phyloP scores from a whole-genome alignment of 1,140 invertebrate species.

The Latrodectus geometricus region DNA sequence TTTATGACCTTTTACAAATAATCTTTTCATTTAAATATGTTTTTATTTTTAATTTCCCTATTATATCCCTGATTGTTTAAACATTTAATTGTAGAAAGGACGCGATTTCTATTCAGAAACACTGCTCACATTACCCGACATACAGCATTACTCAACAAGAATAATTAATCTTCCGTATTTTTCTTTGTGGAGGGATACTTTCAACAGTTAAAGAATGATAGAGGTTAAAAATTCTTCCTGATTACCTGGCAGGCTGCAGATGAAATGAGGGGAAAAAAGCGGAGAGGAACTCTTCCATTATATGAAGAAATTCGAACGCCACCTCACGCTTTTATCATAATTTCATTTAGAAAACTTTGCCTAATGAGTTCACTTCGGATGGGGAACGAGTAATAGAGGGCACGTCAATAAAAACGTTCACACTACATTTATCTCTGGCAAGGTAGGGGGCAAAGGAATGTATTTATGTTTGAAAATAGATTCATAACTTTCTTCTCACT shows the following conservation, averaged over 20 bases:
- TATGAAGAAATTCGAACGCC: slow-evolving; percentile 33
- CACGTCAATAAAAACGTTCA: slow-evolving; percentile 27
- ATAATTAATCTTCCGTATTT: too few relatives aligned
- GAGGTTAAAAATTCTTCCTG: slow-evolving; percentile 8
- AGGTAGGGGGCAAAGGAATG: not conserved
- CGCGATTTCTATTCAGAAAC: too few relatives aligned
- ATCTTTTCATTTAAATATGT: too few relatives aligned
- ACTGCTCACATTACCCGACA: too few relatives aligned
- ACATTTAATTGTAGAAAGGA: too few relatives aligned
- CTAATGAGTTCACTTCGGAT: slow-evolving; percentile 10
- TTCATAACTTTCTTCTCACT: not conserved
- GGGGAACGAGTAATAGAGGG: not conserved
- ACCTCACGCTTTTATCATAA: slow-evolving; percentile 18
- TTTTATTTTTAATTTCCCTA: too few relatives aligned
- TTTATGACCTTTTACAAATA: too few relatives aligned
- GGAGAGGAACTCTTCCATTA: not conserved
- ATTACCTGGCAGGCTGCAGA: not conserved
- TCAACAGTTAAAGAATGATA: not conserved
- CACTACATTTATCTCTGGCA: slow-evolving; percentile 18
- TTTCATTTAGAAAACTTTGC: slow-evolving; percentile 17
- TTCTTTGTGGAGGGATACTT: too few relatives aligned
- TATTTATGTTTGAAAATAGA: slow-evolving; percentile 7
- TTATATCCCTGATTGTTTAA: too few relatives aligned
- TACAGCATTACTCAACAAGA: too few relatives aligned
- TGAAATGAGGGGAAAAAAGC: not conserved